A percentile compares a stretch with the other conserved stretches of the same genome.
These are phyloP conservation scores for Paracentrotus lividus DNA, from an alignment of 53 echinoderm and acorn worm species.

Conservation along the genomic window DNA sequence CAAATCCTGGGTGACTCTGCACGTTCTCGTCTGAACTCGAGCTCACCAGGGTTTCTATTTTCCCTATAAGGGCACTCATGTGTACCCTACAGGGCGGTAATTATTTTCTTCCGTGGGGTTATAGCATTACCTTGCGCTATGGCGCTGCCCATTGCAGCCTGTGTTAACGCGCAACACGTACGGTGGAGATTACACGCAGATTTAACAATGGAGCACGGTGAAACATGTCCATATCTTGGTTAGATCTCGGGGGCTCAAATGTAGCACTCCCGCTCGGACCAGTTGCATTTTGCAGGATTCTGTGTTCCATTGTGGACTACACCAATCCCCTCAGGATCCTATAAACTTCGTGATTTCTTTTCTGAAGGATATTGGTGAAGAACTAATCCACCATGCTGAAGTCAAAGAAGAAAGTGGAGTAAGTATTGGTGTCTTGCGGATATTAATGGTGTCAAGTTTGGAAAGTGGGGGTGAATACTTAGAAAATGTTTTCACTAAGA, in stretches of 20 bases:
- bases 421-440: not conserved
- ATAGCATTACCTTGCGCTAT: slow-evolving; percentile 33
- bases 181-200: not conserved
- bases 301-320: not conserved
- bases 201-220: slow-evolving; percentile 23
- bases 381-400: slow-evolving; percentile 38
- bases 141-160: not conserved
- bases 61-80: slow-evolving; percentile 3
- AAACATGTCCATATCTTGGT: not conserved
- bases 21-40: not conserved
- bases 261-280: not conserved
- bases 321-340: not conserved
- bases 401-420: slow-evolving; percentile 54
- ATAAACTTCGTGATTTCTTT: not conserved
- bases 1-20: not conserved
- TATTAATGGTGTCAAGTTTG: not conserved
- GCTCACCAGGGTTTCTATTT: slow-evolving; percentile 1
- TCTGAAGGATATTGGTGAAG: not conserved
- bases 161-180: slow-evolving; percentile 45
- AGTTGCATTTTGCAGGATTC: not conserved
- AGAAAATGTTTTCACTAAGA: not conserved
- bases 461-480: not conserved
- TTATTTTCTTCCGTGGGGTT: slow-evolving; percentile 45
- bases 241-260: slow-evolving; percentile 40
- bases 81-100: slow-evolving; percentile 38